Conservation (phyloP, 1,140 invertebrate species). For the Luehdorfia chinensis region DNA sequence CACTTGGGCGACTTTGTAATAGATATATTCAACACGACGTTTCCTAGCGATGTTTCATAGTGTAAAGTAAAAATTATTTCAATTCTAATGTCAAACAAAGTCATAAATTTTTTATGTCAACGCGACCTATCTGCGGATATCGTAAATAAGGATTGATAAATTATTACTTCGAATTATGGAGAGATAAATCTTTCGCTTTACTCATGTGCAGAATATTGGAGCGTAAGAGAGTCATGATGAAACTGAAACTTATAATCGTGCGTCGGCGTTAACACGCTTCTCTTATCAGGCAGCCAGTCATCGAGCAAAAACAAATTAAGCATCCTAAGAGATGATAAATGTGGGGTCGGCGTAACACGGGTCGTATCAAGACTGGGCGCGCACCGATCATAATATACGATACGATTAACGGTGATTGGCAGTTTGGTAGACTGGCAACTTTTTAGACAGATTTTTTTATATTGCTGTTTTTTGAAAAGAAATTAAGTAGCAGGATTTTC, state of each 20-base stretch:
- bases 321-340: conserved; percentile 64
- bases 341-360: conserved; percentile 41
- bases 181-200: conserved; percentile 5
- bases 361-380: conserved; percentile 30
- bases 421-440: conserved; percentile 24
- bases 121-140: conserved; percentile 13
- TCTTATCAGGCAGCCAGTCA: conserved; percentile 57
- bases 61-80: conserved; percentile 5
- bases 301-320: conserved; percentile 65
- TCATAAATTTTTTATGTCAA: conserved; percentile 11
- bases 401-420: conserved; percentile 62
- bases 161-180: conserved; percentile 10
- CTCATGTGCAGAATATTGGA: conserved; percentile 10
- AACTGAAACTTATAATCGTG: conserved; percentile 33
- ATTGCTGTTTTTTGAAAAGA: too few species aligned
- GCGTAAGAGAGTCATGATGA: conserved; percentile 21
- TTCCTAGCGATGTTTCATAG: background rate
- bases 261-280: conserved; percentile 28
- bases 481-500: too few species aligned
- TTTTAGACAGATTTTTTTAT: too few species aligned
- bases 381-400: too few species aligned
- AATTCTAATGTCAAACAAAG: conserved; percentile 1
- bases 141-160: conserved; percentile 10
- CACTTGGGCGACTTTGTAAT: too few species aligned
- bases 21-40: too few species aligned